Conservation (phyloP, 2,888 invertebrate species). For the Cephus nigrinus region DNA sequence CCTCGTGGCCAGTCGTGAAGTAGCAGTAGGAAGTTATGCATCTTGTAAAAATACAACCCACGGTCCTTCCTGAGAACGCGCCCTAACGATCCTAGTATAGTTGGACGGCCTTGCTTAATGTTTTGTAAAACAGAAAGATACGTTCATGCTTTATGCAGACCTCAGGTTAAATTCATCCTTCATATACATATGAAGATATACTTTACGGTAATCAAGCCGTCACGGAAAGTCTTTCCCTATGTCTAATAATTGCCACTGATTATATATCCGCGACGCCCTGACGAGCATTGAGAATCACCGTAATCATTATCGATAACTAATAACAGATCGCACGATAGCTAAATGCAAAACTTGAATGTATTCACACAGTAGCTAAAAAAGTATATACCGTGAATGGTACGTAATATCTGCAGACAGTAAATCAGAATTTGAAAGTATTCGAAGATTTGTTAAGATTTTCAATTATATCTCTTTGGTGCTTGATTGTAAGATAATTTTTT, state of each 20-base stretch:
- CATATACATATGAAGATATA: neutral
- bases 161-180: neutral
- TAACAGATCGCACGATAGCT: constrained; percentile 17
- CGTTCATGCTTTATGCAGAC: neutral
- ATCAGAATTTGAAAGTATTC: neutral
- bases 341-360: neutral
- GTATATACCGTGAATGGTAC: neutral
- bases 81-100: neutral
- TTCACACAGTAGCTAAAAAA: neutral
- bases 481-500: constrained; percentile 8
- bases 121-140: neutral
- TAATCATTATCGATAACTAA: constrained; percentile 28
- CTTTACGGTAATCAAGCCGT: neutral
- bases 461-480: neutral
- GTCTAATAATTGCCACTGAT: neutral
- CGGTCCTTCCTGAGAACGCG: neutral
- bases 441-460: neutral
- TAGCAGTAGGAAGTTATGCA: neutral
- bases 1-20: no score
- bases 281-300: neutral
- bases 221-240: neutral
- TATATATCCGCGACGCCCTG: neutral
- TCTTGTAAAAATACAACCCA: neutral
- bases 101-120: neutral
- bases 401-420: neutral